Evolutionary conservation across 2,888 invertebrate genomes (phyloP), one percentile per base, ranked within the genome.

Genomic region (Agrotis clavis): DNA sequence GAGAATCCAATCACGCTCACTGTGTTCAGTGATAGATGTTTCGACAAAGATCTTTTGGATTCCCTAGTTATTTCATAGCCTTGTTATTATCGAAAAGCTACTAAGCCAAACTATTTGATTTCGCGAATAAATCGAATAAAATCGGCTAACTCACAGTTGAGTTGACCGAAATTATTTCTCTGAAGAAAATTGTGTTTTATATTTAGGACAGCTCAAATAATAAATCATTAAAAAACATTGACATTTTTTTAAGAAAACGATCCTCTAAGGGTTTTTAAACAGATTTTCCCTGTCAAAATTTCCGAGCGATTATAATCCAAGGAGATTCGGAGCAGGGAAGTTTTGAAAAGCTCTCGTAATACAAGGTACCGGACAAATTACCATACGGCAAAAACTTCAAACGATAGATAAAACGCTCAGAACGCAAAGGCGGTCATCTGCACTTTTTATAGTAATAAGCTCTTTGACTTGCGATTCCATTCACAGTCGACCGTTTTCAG

Each of bases 391-490:
- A 76, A 75, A 80, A 63, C 51, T 64, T 70, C 60, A 71, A 83
- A 78, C 72, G 74, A 71, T 54, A 65, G 65, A 77, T 67, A 78
- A 76, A 82, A 67, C 60, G 53, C n/a, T 69, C 21, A 48, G 54
- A 65, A 77, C 25, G 56, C 64, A 68, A 67, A 71, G 61, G 21
- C 66, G 41, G 68, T 63, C 74, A 70, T 79, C 73, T 82, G 60
- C 67, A 75, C 79, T 82, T 78, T 83, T 80, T 79, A 77, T 75
- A 82, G 79, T 78, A 82, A 81, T 83, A 84, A 85, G 81, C 82
- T 81, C 77, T 83, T 84, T 78, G 73, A 75, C 70, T 41, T 11
- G 68, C 71, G 21, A 70, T 76, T 71, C 66, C 60, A 71, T 85
- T 83, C 79, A 71, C 60, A 35, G 69, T 69, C 66, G 35, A 66